These are phyloP conservation scores for Plebejus melissa DNA, from an alignment of 2,888 invertebrate species.

Conservation along the genomic window DNA sequence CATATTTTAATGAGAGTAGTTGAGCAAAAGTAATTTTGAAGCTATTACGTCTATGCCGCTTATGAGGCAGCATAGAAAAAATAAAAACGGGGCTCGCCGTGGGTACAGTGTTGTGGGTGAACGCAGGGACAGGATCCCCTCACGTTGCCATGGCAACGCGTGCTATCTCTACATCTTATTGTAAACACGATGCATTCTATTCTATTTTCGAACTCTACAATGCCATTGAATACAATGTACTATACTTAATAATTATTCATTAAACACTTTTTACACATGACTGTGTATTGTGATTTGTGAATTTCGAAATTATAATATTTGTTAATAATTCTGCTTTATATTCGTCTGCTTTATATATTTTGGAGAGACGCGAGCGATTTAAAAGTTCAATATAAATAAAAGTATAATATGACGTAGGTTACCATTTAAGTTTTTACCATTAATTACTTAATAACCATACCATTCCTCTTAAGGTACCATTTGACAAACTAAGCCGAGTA, in stretches of 20 bases:
- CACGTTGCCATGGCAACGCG: slow-evolving; percentile 61
- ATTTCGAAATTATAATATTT: neutral
- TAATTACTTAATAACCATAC: too few species aligned
- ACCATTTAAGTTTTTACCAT: too few species aligned
- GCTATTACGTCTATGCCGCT: slow-evolving; percentile 17
- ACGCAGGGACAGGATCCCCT: slow-evolving; percentile 56
- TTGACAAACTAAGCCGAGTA: too few species aligned
- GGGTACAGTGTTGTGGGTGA: slow-evolving; percentile 48
- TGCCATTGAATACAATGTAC: slow-evolving; percentile 23
- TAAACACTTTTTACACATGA: neutral
- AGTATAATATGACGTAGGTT: too few species aligned
- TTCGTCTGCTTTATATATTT: neutral
- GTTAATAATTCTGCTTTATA: neutral
- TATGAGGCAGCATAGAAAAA: slow-evolving; percentile 46
- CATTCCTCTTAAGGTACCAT: too few species aligned
- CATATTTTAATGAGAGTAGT: neutral
- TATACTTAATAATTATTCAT: slow-evolving; percentile 10
- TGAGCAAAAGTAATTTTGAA: neutral
- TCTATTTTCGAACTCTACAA: slow-evolving; percentile 33
- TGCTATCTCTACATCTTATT: slow-evolving; percentile 59
- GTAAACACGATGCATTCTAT: slow-evolving; percentile 44
- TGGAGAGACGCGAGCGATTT: neutral
- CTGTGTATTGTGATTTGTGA: neutral
- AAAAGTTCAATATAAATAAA: neutral
- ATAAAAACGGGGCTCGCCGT: slow-evolving; percentile 50